Evolutionary conservation across 1,140 invertebrate species (phyloP).

Genomic region (Nephila pilipes): DNA sequence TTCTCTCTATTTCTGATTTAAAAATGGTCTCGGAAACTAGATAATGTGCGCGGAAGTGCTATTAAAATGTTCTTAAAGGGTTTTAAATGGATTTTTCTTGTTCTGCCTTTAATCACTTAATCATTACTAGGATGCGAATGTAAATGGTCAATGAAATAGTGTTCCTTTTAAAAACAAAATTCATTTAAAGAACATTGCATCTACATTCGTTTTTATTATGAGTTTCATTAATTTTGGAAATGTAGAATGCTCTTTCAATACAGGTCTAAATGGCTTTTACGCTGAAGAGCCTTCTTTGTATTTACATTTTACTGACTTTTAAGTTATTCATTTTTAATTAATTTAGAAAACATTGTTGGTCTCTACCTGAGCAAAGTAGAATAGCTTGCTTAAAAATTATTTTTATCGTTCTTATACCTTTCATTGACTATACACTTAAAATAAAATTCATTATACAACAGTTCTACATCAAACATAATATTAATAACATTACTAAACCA

Average conservation of each 20-base stretch:
- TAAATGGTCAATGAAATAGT: not conserved
- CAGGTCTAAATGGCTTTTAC: not conserved
- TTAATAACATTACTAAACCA: too few relatives aligned
- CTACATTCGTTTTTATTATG: not conserved
- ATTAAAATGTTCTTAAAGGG: not conserved
- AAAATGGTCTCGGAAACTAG: not conserved
- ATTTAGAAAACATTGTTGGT: too few relatives aligned
- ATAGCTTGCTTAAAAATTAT: too few relatives aligned
- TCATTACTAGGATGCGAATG: not conserved
- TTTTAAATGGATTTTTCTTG: not conserved
- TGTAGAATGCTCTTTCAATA: not conserved
- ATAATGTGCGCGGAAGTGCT: not conserved
- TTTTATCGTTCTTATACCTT: too few relatives aligned
- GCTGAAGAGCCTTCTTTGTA: not conserved
- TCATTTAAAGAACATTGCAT: not conserved
- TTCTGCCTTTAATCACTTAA: not conserved
- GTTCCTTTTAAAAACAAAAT: not conserved
- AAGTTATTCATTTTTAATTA: too few relatives aligned
- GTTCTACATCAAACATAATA: too few relatives aligned
- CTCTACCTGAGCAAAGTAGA: too few relatives aligned
- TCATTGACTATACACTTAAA: too few relatives aligned
- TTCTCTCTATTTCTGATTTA: not conserved
- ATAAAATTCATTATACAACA: too few relatives aligned
- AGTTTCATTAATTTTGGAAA: not conserved
- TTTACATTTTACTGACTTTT: not conserved